A percentile compares a stretch with the other conserved stretches of the same genome.
phyloP scores from a whole-genome alignment of 2,113 vertebrate species.

The Ictalurus furcatus region DNA sequence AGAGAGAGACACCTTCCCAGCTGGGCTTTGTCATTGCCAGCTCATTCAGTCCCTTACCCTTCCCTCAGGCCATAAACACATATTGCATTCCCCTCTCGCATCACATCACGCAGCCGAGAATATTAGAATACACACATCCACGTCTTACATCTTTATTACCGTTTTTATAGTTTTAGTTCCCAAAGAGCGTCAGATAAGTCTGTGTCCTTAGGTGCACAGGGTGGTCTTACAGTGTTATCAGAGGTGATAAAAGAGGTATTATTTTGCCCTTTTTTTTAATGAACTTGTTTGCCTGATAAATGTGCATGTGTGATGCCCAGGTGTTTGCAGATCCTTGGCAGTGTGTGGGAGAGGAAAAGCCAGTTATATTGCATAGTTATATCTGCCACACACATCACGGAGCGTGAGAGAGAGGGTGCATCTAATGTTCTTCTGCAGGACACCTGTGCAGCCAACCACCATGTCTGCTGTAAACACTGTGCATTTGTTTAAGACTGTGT shows the following conservation, averaged over 20 bases:
- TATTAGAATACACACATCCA: conserved; percentile 18
- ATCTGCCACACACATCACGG: conserved; percentile 19
- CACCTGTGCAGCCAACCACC: conserved; percentile 29
- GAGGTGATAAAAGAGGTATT: conserved; percentile 27
- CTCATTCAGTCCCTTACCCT: neutral
- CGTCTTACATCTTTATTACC: conserved; percentile 39
- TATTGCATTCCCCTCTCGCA: neutral
- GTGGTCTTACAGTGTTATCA: conserved; percentile 33
- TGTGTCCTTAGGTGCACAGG: conserved; percentile 31
- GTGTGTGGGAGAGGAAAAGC: conserved; percentile 32
- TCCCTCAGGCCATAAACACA: neutral
- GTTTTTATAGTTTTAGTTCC: conserved; percentile 39
- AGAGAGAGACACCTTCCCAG: neutral
- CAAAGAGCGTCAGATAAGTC: neutral
- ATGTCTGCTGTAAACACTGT: conserved; percentile 9
- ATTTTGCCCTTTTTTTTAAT: conserved; percentile 29
- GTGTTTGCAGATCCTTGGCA: conserved; percentile 37
- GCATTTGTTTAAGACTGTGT: neutral
- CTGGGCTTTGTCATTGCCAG: conserved; percentile 22
- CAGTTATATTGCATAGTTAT: conserved; percentile 22
- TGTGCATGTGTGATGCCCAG: conserved; percentile 22
- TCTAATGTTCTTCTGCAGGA: conserved; percentile 16
- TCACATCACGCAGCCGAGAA: neutral
- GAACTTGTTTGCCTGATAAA: conserved; percentile 43
- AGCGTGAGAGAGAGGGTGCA: conserved; percentile 17